Percentiles rank a stretch among this genome's conserved stretches.
phyloP scores from a whole-genome alignment of 2,888 invertebrate species.

The Hipparchia sbordonii region DNA sequence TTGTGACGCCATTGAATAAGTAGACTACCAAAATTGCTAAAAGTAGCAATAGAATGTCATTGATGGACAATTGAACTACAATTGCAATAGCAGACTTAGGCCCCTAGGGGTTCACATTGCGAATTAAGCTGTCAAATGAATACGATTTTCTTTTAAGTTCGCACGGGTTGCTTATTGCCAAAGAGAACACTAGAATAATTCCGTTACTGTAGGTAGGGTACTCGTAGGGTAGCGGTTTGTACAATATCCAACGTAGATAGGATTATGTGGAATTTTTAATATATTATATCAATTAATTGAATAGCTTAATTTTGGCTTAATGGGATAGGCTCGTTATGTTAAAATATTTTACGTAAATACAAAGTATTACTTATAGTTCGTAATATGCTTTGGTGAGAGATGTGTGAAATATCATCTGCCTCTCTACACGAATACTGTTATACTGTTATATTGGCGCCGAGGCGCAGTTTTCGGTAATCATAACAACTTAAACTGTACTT shows the following conservation, averaged over 20 bases:
- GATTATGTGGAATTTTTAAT: constrained; percentile 36
- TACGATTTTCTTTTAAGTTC: no score
- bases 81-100: no score
- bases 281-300: not conserved
- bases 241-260: constrained; percentile 44
- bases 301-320: constrained; percentile 32
- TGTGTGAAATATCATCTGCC: constrained; percentile 9
- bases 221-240: constrained; percentile 39
- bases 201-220: constrained; percentile 32
- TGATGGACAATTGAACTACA: no score
- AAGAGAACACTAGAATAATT: constrained; percentile 43
- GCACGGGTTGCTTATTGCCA: constrained; percentile 36
- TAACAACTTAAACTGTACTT: no score
- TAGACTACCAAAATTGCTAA: no score
- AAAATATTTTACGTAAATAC: constrained; percentile 24
- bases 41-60: no score
- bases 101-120: no score
- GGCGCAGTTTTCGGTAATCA: no score
- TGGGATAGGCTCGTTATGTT: constrained; percentile 22
- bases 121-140: no score
- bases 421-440: not conserved
- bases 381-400: constrained; percentile 19
- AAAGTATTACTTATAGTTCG: constrained; percentile 25
- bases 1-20: no score
- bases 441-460: no score